Percentiles rank a stretch among this genome's conserved stretches.
These are phyloP conservation scores for Strix uralensis DNA, from an alignment of 2,113 vertebrate genomes.

Conservation along the genomic window DNA sequence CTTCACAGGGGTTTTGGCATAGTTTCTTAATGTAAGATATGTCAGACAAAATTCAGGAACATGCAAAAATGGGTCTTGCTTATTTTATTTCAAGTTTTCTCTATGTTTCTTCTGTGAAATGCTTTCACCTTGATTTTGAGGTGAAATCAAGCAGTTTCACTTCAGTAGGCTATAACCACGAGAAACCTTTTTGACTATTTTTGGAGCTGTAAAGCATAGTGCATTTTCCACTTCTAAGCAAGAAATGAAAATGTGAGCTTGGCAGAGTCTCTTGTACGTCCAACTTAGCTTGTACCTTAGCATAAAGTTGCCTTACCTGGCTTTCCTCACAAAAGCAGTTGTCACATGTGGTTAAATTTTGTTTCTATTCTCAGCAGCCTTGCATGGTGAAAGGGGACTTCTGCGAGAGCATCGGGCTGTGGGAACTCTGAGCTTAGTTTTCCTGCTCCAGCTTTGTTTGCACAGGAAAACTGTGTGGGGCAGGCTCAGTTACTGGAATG, in stretches of 20 bases:
- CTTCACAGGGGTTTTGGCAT: not conserved
- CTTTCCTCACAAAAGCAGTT: not conserved
- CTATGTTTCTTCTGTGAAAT: not conserved
- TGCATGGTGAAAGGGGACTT: not conserved
- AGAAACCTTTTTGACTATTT: not conserved
- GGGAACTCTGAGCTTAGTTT: not conserved
- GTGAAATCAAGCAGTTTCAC: not conserved
- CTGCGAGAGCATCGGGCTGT: not conserved
- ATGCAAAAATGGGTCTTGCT: not conserved
- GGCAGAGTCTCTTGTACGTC: not conserved
- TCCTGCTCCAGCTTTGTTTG: not conserved
- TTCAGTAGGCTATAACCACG: not conserved
- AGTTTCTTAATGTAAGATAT: not conserved
- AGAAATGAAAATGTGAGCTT: not conserved
- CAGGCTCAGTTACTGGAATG: not conserved
- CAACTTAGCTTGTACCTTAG: not conserved
- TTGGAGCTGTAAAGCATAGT: not conserved
- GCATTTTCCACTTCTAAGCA: not conserved
- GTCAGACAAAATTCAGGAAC: not conserved
- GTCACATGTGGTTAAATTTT: not conserved
- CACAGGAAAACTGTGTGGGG: not conserved
- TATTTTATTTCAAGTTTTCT: not conserved
- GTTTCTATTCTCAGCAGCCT: not conserved
- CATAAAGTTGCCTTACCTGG: not conserved
- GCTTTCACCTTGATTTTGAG: not conserved